Evolutionary conservation across 2,113 vertebrate species (phyloP).

Genomic region (Alligator sinensis): DNA sequence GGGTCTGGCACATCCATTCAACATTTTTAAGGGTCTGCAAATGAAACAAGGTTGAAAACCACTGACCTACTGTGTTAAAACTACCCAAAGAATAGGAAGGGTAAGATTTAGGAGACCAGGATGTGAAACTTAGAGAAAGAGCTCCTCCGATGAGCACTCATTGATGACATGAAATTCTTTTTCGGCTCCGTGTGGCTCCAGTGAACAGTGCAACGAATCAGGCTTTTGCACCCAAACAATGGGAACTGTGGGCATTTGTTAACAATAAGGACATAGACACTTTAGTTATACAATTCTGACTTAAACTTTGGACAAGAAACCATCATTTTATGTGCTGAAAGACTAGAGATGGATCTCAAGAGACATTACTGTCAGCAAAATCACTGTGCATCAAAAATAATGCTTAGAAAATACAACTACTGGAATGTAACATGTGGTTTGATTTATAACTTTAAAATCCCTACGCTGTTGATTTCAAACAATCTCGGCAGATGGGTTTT

Average conservation of each 20-base stretch:
- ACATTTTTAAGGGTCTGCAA: no score
- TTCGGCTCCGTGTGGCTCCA: accelerated
- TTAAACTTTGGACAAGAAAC: no score
- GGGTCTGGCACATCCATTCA: no score
- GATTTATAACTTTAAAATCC: background rate
- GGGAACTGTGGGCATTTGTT: background rate
- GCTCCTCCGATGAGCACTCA: background rate
- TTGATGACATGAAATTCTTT: accelerated
- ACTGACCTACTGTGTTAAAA: no score
- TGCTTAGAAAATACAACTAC: background rate
- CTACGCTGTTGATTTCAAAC: background rate
- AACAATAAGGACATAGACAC: background rate
- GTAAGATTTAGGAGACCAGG: no score
- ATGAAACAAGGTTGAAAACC: no score
- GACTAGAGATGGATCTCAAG: background rate
- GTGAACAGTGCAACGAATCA: background rate
- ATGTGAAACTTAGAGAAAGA: background rate
- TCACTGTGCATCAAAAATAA: background rate
- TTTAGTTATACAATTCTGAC: background rate
- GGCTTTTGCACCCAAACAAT: background rate
- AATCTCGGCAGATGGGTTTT: accelerated
- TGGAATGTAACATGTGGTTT: accelerated
- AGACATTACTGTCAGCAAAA: background rate
- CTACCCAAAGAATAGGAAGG: no score
- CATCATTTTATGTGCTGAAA: background rate